phyloP scores from a whole-genome alignment of 2,888 invertebrate species.

The Mythimna albipuncta region DNA sequence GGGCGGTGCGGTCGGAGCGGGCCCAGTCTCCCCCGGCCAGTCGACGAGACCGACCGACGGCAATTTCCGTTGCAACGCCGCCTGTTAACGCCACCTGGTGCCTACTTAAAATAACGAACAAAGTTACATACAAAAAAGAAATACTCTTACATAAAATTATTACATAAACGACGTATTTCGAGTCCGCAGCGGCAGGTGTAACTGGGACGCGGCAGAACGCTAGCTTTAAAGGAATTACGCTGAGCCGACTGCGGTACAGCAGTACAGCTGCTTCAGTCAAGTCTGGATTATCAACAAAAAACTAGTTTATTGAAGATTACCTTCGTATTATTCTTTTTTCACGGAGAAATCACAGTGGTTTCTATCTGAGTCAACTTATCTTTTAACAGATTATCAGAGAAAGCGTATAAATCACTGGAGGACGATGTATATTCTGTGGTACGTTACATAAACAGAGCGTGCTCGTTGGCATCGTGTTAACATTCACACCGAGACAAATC shows the following conservation, averaged over 20 bases:
- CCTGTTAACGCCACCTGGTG: slow-evolving; percentile 82
- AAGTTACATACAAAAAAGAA: slow-evolving; percentile 62
- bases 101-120: slow-evolving; percentile 75
- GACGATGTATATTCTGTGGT: slow-evolving; percentile 41
- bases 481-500: slow-evolving; percentile 66
- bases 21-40: slow-evolving; percentile 70
- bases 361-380: slow-evolving; percentile 12
- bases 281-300: slow-evolving; percentile 67
- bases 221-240: slow-evolving; percentile 77
- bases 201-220: slow-evolving; percentile 66
- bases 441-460: slow-evolving; percentile 36
- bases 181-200: slow-evolving; percentile 74
- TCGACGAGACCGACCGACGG: slow-evolving; percentile 73
- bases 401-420: slow-evolving; percentile 21
- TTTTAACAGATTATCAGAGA: slow-evolving; percentile 21
- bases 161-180: slow-evolving; percentile 69
- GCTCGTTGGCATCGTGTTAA: slow-evolving; percentile 54
- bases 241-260: slow-evolving; percentile 70
- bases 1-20: slow-evolving; percentile 68
- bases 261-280: slow-evolving; percentile 73
- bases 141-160: slow-evolving; percentile 67
- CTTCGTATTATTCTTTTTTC: slow-evolving; percentile 5
- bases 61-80: slow-evolving; percentile 82
- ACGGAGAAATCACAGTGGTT: background rate
- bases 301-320: slow-evolving; percentile 68